Base-by-base conservation (phyloP, 2,797 vertebrate genomes). In the Coregonus sp. region DNA sequence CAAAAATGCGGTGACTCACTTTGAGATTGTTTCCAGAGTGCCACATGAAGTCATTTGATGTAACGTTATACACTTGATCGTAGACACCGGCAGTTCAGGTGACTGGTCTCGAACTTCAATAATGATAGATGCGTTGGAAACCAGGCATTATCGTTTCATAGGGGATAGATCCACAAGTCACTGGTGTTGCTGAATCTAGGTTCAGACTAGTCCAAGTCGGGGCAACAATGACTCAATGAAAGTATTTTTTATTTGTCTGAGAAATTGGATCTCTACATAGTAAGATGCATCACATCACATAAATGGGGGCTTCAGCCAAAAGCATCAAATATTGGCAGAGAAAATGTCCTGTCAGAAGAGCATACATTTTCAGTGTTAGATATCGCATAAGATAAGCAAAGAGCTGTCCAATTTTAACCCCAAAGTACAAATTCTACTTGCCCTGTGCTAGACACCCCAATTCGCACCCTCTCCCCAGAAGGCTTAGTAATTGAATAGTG, bases 1-100 rank as follows among this genome's bases (percentile, higher is more conserved):
- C 25, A 67, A 2, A 40, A 61, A 73, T n/a, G 78, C 37, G 33
- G 47, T 76, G 73, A 74, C 68, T 81, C 83, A 79, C 65, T 16
- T 15, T 51, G 40, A 61, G 56, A 75, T 74, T 68, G 73, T 68
- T 63, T 71, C 74, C 70, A 56, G 54, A 69, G 65, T 1, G 20
- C 18, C 25, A 71, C 51, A 50, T 71, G 70, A 76, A 77, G 29
- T 71, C 18, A 76, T 68, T 7, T 65, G 75, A 77, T 77, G 71
- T 51, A 29, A 69, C 33, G 65, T 29, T 56, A 75, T 37, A 63
- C 25, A 31, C 70, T 73, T 70, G 73, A 83, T 80, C 52, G 31
- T 20, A 56, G 75, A 65, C 40, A 29, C 50, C 4, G 50, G 12
- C 37, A 35, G 52, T 47, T 68, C 72, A 47, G 33, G 47, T 51